A percentile compares a stretch with the other conserved stretches of the same genome.
These are phyloP conservation scores for Eupeodes latifasciatus DNA, from an alignment of 2,888 invertebrate species.

Conservation along the genomic window DNA sequence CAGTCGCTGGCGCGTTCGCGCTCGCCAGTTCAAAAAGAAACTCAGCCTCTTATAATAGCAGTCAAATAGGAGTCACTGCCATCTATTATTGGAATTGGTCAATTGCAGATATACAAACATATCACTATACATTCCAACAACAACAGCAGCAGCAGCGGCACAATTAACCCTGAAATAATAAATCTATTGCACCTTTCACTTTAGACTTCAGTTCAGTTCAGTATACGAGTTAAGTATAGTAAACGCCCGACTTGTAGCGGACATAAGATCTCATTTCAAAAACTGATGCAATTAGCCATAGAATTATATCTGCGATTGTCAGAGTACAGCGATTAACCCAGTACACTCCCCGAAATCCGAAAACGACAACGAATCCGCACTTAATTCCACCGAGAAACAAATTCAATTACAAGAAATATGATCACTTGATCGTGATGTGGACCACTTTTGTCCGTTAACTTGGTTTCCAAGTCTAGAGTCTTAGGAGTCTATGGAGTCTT, in stretches of 20 bases:
- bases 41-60: background rate
- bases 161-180: conserved; percentile 73
- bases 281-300: conserved; percentile 54
- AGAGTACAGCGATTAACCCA: conserved; percentile 36
- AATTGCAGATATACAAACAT: conserved; percentile 42
- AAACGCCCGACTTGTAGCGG: conserved; percentile 20
- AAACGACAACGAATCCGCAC: conserved; percentile 49
- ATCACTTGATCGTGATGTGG: conserved; percentile 51
- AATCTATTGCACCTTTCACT: conserved; percentile 74
- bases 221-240: background rate
- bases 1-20: background rate
- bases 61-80: conserved; percentile 34
- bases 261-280: conserved; percentile 59
- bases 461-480: conserved; percentile 19
- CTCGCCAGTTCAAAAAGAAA: background rate
- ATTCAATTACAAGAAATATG: conserved; percentile 67
- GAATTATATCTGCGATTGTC: conserved; percentile 1
- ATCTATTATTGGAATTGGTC: conserved; percentile 32
- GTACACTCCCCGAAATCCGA: conserved; percentile 46
- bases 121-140: conserved; percentile 32
- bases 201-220: background rate
- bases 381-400: conserved; percentile 64
- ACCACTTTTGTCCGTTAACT: conserved; percentile 34
- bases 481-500: background rate
- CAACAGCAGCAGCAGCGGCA: conserved; percentile 1